A percentile compares a stretch with the other conserved stretches of the same genome.
These are phyloP conservation scores for Ovibos moschatus DNA, from an alignment of 2,113 vertebrate species.

Conservation along the genomic window DNA sequence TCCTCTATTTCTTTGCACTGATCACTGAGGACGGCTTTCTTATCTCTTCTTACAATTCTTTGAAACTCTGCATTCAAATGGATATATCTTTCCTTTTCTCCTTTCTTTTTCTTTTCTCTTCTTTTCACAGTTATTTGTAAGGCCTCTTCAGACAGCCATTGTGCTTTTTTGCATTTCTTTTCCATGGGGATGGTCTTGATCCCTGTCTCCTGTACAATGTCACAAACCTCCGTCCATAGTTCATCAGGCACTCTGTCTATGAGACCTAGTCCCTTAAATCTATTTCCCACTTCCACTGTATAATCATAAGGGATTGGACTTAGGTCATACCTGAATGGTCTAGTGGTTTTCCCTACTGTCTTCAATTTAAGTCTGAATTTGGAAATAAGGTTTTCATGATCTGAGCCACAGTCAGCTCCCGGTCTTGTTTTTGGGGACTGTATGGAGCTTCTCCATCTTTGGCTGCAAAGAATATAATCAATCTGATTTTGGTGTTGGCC, in stretches of 20 bases:
- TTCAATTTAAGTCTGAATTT: neutral
- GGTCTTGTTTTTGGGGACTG: neutral
- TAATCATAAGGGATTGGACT: neutral
- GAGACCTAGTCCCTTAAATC: neutral
- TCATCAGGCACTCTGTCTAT: neutral
- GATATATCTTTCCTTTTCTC: neutral
- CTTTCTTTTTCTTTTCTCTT: neutral
- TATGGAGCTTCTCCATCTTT: neutral
- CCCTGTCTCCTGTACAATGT: neutral
- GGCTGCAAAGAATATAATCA: neutral
- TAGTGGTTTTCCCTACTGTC: neutral
- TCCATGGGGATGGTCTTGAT: neutral
- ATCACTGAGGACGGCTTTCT: neutral
- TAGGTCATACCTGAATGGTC: neutral
- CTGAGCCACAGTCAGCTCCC: neutral
- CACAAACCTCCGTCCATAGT: accelerated
- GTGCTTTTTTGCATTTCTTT: neutral
- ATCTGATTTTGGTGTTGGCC: accelerated
- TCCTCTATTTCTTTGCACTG: neutral
- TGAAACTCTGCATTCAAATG: neutral
- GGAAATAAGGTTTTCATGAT: neutral
- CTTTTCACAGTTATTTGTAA: neutral
- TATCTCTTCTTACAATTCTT: neutral
- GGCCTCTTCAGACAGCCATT: neutral
- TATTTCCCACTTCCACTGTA: neutral